Evolutionary conservation across 2,888 invertebrate genomes (phyloP).

Genomic region (Syrista parreyssii): DNA sequence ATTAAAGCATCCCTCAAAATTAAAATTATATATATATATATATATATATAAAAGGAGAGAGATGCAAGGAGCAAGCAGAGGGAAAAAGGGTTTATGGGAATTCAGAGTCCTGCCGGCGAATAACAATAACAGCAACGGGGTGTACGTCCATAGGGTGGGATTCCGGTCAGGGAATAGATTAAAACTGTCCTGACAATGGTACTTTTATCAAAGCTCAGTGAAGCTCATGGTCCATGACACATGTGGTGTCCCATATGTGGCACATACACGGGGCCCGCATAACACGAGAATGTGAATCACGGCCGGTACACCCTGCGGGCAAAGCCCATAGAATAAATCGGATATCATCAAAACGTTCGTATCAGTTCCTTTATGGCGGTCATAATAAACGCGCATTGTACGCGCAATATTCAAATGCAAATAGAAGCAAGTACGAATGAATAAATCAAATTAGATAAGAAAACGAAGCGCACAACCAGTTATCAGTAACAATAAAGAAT

Average conservation of each 20-base stretch:
- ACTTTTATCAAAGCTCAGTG: background rate
- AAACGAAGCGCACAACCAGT: background rate
- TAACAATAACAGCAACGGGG: constrained; percentile 7
- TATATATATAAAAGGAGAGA: background rate
- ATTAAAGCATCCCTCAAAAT: background rate
- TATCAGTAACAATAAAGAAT: background rate
- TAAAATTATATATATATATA: too few species aligned
- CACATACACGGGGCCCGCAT: constrained; percentile 30
- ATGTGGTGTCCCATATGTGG: constrained; percentile 5
- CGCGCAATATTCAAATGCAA: background rate
- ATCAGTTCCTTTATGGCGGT: background rate
- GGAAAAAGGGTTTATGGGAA: constrained; percentile 2
- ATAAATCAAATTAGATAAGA: background rate
- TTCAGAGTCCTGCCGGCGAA: constrained; percentile 18
- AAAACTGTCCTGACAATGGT: constrained; percentile 12
- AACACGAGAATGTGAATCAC: background rate
- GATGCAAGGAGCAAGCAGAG: background rate
- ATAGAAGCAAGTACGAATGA: background rate
- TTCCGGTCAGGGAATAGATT: constrained; percentile 9
- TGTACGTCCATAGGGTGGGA: background rate
- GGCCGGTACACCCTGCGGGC: background rate
- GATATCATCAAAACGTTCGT: background rate
- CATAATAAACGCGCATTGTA: background rate
- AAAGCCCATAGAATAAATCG: background rate
- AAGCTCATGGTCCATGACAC: background rate